phyloP scores from a whole-genome alignment of 2,797 vertebrate genomes.

The Rachycentron canadum region DNA sequence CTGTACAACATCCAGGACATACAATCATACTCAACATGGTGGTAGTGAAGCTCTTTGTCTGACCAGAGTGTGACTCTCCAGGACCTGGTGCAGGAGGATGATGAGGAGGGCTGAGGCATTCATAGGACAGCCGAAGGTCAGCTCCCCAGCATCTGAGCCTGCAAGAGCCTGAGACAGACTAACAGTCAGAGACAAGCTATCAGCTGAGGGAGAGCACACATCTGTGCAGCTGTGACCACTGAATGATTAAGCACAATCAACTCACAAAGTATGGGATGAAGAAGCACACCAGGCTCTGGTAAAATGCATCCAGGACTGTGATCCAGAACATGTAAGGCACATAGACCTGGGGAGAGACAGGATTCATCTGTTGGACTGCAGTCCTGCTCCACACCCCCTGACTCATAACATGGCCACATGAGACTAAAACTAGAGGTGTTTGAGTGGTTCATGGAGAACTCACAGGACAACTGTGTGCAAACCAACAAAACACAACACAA shows the following conservation, averaged over 20 bases:
- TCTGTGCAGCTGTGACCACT: background rate
- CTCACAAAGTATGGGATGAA: slow-evolving; percentile 96
- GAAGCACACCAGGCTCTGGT: slow-evolving; percentile 95
- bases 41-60: slow-evolving; percentile 62
- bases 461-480: no score
- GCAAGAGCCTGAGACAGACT: slow-evolving; percentile 83
- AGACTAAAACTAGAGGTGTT: no score
- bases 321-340: slow-evolving; percentile 90
- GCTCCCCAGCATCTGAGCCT: slow-evolving; percentile 88
- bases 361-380: background rate
- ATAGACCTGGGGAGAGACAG: slow-evolving; percentile 84
- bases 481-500: no score
- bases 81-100: slow-evolving; percentile 92
- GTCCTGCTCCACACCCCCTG: no score
- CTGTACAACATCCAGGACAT: background rate
- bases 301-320: slow-evolving; percentile 93
- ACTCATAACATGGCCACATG: no score
- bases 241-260: slow-evolving; percentile 33
- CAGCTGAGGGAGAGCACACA: background rate
- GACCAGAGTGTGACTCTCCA: slow-evolving; percentile 95
- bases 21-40: no score
- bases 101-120: slow-evolving; percentile 92
- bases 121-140: slow-evolving; percentile 92
- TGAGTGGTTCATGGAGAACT: no score
- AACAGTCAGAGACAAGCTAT: background rate